These are phyloP conservation scores for Epizoanthus scotinus DNA, from an alignment of 92 coral and sea anemone species.

Conservation along the genomic window DNA sequence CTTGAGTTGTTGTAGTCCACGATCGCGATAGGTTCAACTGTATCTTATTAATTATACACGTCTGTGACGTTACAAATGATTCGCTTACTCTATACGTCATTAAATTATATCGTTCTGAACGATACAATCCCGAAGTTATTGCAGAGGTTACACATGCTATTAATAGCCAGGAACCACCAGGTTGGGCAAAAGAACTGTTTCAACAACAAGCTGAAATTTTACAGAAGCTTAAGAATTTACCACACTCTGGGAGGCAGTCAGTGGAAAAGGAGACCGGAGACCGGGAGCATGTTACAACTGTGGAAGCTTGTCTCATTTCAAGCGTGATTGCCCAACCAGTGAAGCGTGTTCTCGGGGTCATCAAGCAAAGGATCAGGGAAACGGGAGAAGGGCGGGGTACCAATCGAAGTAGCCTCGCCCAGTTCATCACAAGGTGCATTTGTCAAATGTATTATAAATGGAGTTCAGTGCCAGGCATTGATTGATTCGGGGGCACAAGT, in stretches of 20 bases:
- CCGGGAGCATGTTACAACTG: constrained; percentile 12
- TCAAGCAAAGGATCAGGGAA: constrained; percentile 10
- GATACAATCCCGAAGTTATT: no score
- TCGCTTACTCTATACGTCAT: no score
- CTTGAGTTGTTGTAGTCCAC: no score
- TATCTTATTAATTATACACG: no score
- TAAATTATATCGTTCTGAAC: no score
- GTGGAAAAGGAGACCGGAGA: neutral
- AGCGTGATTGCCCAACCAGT: constrained; percentile 10
- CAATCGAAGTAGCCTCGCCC: constrained; percentile 30
- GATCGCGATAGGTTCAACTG: no score
- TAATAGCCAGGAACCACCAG: no score
- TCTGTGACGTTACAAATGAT: no score
- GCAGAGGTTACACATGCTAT: no score
- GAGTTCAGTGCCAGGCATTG: constrained; percentile 22
- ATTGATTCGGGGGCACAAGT: constrained; percentile 33
- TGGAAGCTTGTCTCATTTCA: constrained; percentile 20
- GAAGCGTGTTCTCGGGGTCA: neutral
- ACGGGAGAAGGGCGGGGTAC: constrained; percentile 27
- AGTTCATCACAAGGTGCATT: constrained; percentile 26
- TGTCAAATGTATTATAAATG: constrained; percentile 10
- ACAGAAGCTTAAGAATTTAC: neutral
- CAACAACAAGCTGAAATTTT: constrained; percentile 25
- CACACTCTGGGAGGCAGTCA: constrained; percentile 2
- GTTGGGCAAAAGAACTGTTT: constrained; percentile 3